Evolutionary conservation across 2,113 vertebrate genomes (phyloP), one percentile per base, ranked within the genome.

Genomic region (Syngnathus floridae): DNA sequence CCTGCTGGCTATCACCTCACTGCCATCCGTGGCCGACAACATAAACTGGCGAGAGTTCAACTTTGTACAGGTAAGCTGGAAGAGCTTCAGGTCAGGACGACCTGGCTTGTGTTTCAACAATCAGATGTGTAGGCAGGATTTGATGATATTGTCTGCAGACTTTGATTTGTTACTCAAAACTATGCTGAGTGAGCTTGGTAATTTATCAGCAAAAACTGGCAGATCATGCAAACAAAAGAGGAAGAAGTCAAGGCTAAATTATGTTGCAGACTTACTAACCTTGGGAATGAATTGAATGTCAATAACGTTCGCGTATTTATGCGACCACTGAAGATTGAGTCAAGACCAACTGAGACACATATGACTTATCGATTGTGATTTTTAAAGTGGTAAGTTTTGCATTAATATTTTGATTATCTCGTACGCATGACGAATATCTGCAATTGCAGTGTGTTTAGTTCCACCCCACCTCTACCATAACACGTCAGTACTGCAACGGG

Each of bases 1-100:
- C 6, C 83, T 98, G 79, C 90, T 99, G 82, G 96, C 95, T 0
- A 83, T 98, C 86, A 91, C 95, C 62, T 98, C 97, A 1, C 88
- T 99, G 76, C 95, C 97, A 0, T 95, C 95, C 19, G 93, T 99
- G 65, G 90, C 92, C 40, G 93, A 91, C 78, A 84, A 90, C 3
- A 89, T 98, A 81, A 99, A 93, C 90, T 99, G 96, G 96, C 93
- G 91, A 73, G 97, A 99, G 89, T 99, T 99, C 89, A 95, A 82
- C 85, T 98, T 97, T 63, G 62, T 99, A 67, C 97, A 99, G 93
- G 97, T 98, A 66, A 1, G 45, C 5, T 10, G 21, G 4, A 21
- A 11, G 19, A 21, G 37, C 19, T 41, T 60, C 1, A 5, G 19
- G 3, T 36, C 4, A 31, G 35, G 40, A 12, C 40, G 12, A 41